Conservation (phyloP, 2,797 vertebrate genomes). For the Harpagifer antarcticus region DNA sequence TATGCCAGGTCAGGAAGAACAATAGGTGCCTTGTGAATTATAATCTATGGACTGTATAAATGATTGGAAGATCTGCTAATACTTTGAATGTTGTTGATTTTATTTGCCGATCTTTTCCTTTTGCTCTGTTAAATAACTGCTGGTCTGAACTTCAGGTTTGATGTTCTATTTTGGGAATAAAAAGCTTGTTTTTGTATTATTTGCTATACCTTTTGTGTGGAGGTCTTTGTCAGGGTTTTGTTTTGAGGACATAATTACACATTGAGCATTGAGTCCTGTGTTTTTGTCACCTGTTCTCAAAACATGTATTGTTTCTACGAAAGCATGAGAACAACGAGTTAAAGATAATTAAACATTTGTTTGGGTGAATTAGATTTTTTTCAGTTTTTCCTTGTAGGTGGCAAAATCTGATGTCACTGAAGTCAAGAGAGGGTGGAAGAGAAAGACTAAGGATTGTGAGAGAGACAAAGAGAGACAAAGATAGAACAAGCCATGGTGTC, state of each 20-base stretch:
- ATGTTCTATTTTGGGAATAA: not conserved
- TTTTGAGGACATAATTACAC: conserved; percentile 13
- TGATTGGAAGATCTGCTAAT: not conserved
- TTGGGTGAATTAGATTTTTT: conserved; percentile 7
- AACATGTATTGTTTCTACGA: not conserved
- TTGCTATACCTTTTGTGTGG: not conserved
- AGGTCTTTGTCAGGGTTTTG: not conserved
- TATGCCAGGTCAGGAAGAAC: not conserved
- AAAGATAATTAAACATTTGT: conserved; percentile 17
- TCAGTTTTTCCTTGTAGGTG: conserved; percentile 17
- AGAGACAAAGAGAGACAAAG: conserved; percentile 48
- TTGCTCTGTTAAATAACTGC: not conserved
- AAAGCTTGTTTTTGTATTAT: conserved; percentile 7
- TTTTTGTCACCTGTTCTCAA: not conserved
- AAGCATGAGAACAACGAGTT: not conserved
- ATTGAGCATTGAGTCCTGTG: not conserved
- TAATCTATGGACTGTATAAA: conserved; percentile 3
- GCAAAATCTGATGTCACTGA: conserved; percentile 22
- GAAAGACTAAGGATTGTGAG: conserved; percentile 26
- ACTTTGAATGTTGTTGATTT: not conserved
- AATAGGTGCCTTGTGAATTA: not conserved
- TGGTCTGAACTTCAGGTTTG: not conserved
- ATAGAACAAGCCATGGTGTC: conserved; percentile 47
- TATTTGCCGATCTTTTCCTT: not conserved
- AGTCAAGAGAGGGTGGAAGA: conserved; percentile 10